phyloP scores from a whole-genome alignment of 37 sponge, comb jelly and placozoan species.

The Beroe forskalii region DNA sequence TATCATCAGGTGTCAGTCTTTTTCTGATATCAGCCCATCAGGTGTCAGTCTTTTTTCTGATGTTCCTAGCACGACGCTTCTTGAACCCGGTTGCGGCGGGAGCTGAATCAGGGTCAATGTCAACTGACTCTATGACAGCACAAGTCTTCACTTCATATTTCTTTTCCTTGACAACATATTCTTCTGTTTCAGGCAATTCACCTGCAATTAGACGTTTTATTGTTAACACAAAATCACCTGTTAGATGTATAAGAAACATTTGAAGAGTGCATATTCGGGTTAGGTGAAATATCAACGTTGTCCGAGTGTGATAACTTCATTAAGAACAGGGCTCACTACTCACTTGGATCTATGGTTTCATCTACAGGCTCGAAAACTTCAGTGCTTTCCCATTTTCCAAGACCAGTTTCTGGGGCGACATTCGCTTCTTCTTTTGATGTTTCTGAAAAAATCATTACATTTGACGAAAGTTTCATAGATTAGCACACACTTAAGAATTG shows the following conservation, averaged over 20 bases:
- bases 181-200: slow-evolving; percentile 2
- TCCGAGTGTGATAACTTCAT: too few relatives aligned
- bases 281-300: too few relatives aligned
- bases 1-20: slow-evolving; percentile 12
- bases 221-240: too few relatives aligned
- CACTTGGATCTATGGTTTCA: neutral
- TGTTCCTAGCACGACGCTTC: slow-evolving; percentile 5
- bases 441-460: too few relatives aligned
- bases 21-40: too few relatives aligned
- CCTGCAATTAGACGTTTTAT: neutral
- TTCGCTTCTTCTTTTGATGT: slow-evolving; percentile 33
- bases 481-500: too few relatives aligned
- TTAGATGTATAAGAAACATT: too few relatives aligned
- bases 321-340: too few relatives aligned
- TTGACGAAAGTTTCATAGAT: too few relatives aligned
- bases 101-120: neutral
- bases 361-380: too few relatives aligned
- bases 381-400: neutral
- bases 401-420: neutral
- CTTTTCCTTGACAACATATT: neutral
- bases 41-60: slow-evolving; percentile 4
- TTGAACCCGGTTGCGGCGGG: slow-evolving; percentile 3
- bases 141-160: slow-evolving; percentile 17
- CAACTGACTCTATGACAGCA: slow-evolving; percentile 2
- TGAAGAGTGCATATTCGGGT: too few relatives aligned